Evolutionary conservation across 2,888 invertebrate genomes (phyloP).

Genomic region (Caenorhabditis japonica): DNA sequence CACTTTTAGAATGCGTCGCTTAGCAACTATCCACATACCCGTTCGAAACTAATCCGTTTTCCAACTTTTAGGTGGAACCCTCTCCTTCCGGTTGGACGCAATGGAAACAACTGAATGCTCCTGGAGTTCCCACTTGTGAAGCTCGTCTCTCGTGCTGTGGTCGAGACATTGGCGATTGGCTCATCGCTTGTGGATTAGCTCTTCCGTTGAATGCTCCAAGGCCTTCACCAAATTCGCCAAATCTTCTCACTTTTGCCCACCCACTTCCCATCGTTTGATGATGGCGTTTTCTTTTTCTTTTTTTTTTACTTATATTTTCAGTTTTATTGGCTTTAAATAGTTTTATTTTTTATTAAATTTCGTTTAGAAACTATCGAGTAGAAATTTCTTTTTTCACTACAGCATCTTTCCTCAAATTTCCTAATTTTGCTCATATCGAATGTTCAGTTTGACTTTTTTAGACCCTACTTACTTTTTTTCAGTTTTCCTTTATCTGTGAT

Average conservation of each 20-base stretch:
- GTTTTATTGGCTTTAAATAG: too few relatives aligned
- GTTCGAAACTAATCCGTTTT: too few relatives aligned
- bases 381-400: too few relatives aligned
- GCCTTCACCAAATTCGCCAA: slow-evolving; percentile 23
- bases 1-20: too few relatives aligned
- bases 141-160: slow-evolving; percentile 64
- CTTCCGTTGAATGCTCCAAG: slow-evolving; percentile 34
- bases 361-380: too few relatives aligned
- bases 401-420: too few relatives aligned
- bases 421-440: too few relatives aligned
- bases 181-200: slow-evolving; percentile 63
- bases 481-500: slow-evolving; percentile 36
- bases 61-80: slow-evolving; percentile 55
- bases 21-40: too few relatives aligned
- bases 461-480: slow-evolving; percentile 10
- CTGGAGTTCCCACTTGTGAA: slow-evolving; percentile 62
- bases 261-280: slow-evolving; percentile 17
- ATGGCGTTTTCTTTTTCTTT: background rate
- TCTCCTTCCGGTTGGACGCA: slow-evolving; percentile 48
- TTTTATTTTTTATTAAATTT: too few relatives aligned
- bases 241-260: slow-evolving; percentile 30
- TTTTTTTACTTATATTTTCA: too few relatives aligned
- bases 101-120: slow-evolving; percentile 68
- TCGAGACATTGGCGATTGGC: slow-evolving; percentile 66
- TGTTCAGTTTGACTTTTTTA: background rate